Percentiles rank a stretch among this genome's conserved stretches.
phyloP scores from a whole-genome alignment of 2,113 vertebrate species.

The Probosciger aterrimus region DNA sequence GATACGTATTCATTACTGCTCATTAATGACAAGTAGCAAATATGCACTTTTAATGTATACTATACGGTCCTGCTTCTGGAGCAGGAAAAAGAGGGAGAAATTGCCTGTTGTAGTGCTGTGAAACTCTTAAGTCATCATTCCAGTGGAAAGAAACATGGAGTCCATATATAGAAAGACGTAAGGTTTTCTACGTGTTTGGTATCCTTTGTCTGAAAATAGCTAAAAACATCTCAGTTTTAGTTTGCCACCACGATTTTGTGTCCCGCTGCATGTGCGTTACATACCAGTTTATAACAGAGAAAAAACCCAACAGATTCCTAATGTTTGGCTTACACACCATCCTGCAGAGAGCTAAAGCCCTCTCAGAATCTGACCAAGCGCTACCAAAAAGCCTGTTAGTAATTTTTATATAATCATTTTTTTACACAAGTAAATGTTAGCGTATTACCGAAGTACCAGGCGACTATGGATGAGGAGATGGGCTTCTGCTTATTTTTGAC shows the following conservation, averaged over 20 bases:
- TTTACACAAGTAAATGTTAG: not conserved
- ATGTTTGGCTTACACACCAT: not conserved
- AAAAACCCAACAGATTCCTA: not conserved
- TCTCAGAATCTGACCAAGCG: not conserved
- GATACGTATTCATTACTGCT: not conserved
- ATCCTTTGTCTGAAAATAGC: not conserved
- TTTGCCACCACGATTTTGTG: not conserved
- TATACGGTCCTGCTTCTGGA: not conserved
- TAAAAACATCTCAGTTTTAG: not conserved
- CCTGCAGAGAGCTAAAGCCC: not conserved
- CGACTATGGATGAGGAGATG: not conserved
- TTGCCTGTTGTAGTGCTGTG: not conserved
- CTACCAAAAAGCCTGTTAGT: accelerated
- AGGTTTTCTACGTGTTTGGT: not conserved
- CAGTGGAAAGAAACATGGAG: not conserved
- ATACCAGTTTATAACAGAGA: not conserved
- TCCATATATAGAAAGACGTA: accelerated
- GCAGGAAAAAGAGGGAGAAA: not conserved
- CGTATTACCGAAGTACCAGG: not conserved
- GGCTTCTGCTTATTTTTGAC: not conserved
- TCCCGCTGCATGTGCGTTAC: accelerated
- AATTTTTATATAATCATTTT: not conserved
- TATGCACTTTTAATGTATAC: not conserved
- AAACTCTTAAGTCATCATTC: not conserved
- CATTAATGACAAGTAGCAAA: not conserved